These are phyloP conservation scores for Venustaconcha ellipsiformis DNA, from an alignment of 1,140 invertebrate genomes.

Conservation along the genomic window DNA sequence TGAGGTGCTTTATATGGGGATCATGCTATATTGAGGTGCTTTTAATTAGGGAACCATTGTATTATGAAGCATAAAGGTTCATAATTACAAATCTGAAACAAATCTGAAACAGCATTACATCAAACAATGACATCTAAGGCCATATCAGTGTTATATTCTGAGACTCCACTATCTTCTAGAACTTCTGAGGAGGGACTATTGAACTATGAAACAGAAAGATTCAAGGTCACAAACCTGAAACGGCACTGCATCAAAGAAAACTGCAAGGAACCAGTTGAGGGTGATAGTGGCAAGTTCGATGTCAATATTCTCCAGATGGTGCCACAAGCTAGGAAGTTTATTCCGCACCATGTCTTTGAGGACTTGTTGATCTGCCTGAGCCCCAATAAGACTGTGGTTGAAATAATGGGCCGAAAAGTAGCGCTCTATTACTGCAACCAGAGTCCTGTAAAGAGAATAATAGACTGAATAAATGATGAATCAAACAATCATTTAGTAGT, in stretches of 20 bases:
- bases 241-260: conserved; percentile 73
- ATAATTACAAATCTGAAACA: too few species aligned
- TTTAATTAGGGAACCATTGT: too few species aligned
- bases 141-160: too few species aligned
- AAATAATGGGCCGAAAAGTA: conserved; percentile 72
- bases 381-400: conserved; percentile 71
- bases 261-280: conserved; percentile 73
- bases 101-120: too few species aligned
- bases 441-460: conserved; percentile 50
- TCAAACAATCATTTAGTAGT: too few species aligned
- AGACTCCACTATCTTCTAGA: too few species aligned
- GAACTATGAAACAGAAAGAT: neutral
- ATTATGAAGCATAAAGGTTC: too few species aligned
- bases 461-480: too few species aligned
- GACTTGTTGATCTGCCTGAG: conserved; percentile 72
- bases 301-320: conserved; percentile 70
- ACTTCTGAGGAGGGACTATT: too few species aligned
- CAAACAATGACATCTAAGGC: too few species aligned
- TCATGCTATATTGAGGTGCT: too few species aligned
- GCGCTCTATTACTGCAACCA: conserved; percentile 72
- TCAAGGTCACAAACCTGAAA: conserved; percentile 66
- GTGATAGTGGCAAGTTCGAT: conserved; percentile 73
- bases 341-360: conserved; percentile 70
- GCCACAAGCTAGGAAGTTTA: conserved; percentile 68
- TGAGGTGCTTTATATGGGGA: too few species aligned